Percentiles rank a stretch among this genome's conserved stretches.
These are phyloP conservation scores for Episyrphus balteatus DNA, from an alignment of 1,140 invertebrate genomes.

Conservation along the genomic window DNA sequence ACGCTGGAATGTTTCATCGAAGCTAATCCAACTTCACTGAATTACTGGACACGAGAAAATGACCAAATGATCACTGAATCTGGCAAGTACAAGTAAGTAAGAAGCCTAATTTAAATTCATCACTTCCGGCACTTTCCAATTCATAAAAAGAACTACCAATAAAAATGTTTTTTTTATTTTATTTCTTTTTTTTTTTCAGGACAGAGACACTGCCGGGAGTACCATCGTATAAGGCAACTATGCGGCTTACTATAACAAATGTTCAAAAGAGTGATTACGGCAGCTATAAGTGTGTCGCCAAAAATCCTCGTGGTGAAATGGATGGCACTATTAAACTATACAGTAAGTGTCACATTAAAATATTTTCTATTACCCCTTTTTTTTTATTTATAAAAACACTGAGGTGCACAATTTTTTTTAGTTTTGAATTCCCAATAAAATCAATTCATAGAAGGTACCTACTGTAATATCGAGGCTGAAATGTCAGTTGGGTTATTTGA, in stretches of 20 bases:
- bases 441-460: too few relatives aligned
- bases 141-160: too few relatives aligned
- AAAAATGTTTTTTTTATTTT: too few relatives aligned
- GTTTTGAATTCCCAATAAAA: too few relatives aligned
- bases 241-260: slow-evolving; percentile 65
- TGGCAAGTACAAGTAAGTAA: slow-evolving; percentile 55
- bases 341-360: slow-evolving; percentile 53
- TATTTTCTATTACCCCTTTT: too few relatives aligned
- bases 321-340: slow-evolving; percentile 83
- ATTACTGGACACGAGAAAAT: slow-evolving; percentile 83
- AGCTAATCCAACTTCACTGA: slow-evolving; percentile 79
- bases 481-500: too few relatives aligned
- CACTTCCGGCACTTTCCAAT: too few relatives aligned
- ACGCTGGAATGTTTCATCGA: slow-evolving; percentile 82
- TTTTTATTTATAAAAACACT: too few relatives aligned
- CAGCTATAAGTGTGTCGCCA: slow-evolving; percentile 83
- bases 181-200: slow-evolving; percentile 14
- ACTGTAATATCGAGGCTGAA: too few relatives aligned
- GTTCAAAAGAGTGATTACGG: slow-evolving; percentile 70
- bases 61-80: slow-evolving; percentile 82
- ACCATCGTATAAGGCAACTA: slow-evolving; percentile 71
- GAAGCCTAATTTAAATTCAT: too few relatives aligned
- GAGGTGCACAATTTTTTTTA: too few relatives aligned
- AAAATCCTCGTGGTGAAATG: slow-evolving; percentile 84
- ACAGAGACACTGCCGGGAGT: slow-evolving; percentile 54